Conservation (phyloP, 1,140 invertebrate species). For the Semibalanus balanoides region DNA sequence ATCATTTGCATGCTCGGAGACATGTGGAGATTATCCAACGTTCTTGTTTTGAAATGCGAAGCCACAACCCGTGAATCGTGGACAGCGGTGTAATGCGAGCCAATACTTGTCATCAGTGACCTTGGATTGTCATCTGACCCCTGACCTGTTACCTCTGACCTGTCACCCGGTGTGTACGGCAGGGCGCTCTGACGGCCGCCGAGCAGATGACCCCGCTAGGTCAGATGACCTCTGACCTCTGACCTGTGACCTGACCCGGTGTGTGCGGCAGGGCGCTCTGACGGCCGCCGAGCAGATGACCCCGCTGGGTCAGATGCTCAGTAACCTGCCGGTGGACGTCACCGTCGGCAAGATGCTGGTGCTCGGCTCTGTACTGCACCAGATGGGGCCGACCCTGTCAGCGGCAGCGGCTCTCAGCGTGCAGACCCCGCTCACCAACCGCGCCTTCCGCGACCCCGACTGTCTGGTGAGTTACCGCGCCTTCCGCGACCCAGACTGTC, state of each 20-base stretch:
- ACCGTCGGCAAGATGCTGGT: constrained; percentile 92
- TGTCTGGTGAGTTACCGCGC: constrained; percentile 68
- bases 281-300: constrained; percentile 26
- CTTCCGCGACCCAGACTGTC: constrained; percentile 70
- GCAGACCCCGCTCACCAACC: constrained; percentile 80
- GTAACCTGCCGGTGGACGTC: constrained; percentile 85
- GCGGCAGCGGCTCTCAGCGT: constrained; percentile 84
- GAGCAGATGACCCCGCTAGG: neutral
- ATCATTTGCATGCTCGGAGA: neutral
- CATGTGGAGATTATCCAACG: neutral
- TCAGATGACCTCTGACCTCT: too few species aligned
- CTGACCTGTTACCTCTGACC: too few species aligned
- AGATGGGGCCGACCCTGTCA: constrained; percentile 54
- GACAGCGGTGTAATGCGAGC: neutral
- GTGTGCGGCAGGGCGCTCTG: neutral
- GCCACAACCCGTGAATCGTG: neutral
- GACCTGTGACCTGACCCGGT: neutral
- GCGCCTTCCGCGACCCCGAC: constrained; percentile 68
- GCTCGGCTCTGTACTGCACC: constrained; percentile 75
- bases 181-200: neutral
- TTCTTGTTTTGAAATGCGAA: too few species aligned
- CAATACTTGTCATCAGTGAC: neutral
- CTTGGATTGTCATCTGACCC: neutral
- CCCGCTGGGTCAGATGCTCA: constrained; percentile 68
- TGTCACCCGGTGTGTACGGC: neutral